Evolutionary conservation across 2,113 vertebrate genomes (phyloP), one percentile per base, ranked within the genome.

Genomic region (Stictonetta naevosa): DNA sequence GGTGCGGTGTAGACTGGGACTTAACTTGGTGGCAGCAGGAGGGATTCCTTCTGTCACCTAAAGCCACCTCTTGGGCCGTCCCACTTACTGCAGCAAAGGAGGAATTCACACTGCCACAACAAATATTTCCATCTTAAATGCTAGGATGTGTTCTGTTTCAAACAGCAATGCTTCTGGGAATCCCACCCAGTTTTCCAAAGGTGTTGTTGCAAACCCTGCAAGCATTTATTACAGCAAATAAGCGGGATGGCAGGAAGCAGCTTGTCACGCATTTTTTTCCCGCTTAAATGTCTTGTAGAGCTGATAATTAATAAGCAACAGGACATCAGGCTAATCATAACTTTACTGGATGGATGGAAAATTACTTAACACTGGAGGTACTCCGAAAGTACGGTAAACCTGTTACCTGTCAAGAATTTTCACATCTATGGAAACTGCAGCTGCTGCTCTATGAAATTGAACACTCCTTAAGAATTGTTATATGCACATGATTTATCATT

Each of bases 241-340:
- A 59, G 42, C 5, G 1, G n/a, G 28, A 64, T 75, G 71, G 34
- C 71, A 73, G 72, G 79, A 88, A 82, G 71, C 50, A 81, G 55
- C 72, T 74, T 89, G 80, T 73, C 90, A 55, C 67, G 46, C 7
- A 6, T 83, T 95, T 78, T 71, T 91, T 91, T 71, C 25, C 58
- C 74, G 26, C 55, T 81, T 86, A 93, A 93, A 80, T 85, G 48
- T 58, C 55, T 88, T 92, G 62, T 95, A 84, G 86, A 87, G 83
- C 67, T 96, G 79, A 79, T 91, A 94, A 95, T 95, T 95, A 96
- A 95, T 92, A 95, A 94, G 58, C 88, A 95, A 74, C 73, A 79
- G 73, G 69, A 81, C 84, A 88, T 86, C 64, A 62, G 38, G 38
- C 52, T 90, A 75, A 76, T 77, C 42, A 59, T 83, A 92, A 82